phyloP scores from a whole-genome alignment of 1,140 invertebrate species.

The Leptopilina boulardi region DNA sequence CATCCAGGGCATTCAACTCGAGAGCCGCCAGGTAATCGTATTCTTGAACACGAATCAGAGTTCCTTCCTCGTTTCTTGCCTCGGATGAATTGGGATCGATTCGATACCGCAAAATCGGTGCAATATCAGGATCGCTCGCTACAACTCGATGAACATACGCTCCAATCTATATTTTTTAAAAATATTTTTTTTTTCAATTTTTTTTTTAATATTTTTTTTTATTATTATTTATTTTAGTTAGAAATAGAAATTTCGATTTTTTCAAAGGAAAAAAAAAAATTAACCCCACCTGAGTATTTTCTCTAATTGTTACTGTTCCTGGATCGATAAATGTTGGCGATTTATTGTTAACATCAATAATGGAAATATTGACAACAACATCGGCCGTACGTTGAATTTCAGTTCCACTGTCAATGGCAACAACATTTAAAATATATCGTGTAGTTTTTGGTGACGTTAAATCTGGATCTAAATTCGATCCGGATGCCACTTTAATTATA shows the following conservation, averaged over 20 bases:
- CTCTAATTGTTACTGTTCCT: constrained; percentile 81
- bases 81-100: constrained; percentile 83
- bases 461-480: constrained; percentile 93
- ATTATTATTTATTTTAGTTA: constrained; percentile 21
- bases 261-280: no score
- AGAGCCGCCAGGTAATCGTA: constrained; percentile 85
- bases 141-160: constrained; percentile 81
- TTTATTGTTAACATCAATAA: constrained; percentile 95
- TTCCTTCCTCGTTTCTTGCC: constrained; percentile 88
- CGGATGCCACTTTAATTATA: constrained; percentile 88
- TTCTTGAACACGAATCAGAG: constrained; percentile 81
- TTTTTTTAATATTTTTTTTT: no score
- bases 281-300: constrained; percentile 89
- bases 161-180: constrained; percentile 78
- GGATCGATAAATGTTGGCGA: constrained; percentile 84
- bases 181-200: no score
- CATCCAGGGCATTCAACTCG: constrained; percentile 86
- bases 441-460: constrained; percentile 85
- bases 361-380: constrained; percentile 88
- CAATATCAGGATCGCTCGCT: constrained; percentile 88
- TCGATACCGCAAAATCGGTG: constrained; percentile 84
- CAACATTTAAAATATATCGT: constrained; percentile 81
- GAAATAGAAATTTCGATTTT: neutral
- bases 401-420: constrained; percentile 91
- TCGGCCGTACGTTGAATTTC: constrained; percentile 85